Evolutionary conservation across 2,797 vertebrate species (phyloP).

Genomic region (Neosalanx taihuensis): DNA sequence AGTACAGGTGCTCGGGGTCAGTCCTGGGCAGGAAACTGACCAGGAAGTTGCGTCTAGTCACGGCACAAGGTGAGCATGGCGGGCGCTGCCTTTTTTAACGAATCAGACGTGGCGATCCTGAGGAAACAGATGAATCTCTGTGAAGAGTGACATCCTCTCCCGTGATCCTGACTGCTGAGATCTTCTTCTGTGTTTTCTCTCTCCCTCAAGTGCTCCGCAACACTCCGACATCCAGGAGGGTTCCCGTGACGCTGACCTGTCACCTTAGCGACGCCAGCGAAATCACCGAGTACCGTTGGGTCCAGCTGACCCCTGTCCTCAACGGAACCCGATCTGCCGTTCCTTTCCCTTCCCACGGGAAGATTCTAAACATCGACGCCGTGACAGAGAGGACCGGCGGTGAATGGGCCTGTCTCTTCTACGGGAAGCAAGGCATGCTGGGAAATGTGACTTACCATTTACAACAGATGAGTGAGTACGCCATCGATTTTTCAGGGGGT

Average conservation of each 20-base stretch:
- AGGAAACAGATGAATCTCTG: neutral
- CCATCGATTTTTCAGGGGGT: neutral
- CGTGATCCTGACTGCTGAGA: neutral
- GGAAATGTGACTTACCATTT: constrained; percentile 65
- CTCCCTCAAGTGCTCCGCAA: constrained; percentile 54
- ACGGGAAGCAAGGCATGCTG: constrained; percentile 55
- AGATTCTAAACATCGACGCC: constrained; percentile 34
- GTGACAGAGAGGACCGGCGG: constrained; percentile 34
- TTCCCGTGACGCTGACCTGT: constrained; percentile 60
- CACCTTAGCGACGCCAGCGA: constrained; percentile 55
- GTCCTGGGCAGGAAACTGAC: constrained; percentile 27
- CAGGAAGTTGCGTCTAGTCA: constrained; percentile 63
- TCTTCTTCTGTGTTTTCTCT: neutral
- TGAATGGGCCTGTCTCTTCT: constrained; percentile 67
- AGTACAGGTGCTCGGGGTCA: constrained; percentile 63
- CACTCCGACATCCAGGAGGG: constrained; percentile 22
- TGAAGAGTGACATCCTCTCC: neutral
- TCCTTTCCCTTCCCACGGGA: constrained; percentile 35
- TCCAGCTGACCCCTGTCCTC: constrained; percentile 48
- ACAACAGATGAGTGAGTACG: constrained; percentile 59
- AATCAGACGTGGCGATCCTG: neutral
- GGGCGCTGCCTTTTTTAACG: too few relatives aligned
- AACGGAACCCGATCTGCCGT: constrained; percentile 43
- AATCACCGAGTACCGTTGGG: constrained; percentile 67
- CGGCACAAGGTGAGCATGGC: constrained; percentile 58